phyloP scores from a whole-genome alignment of 2,888 invertebrate species.

The Eudemis profundana region DNA sequence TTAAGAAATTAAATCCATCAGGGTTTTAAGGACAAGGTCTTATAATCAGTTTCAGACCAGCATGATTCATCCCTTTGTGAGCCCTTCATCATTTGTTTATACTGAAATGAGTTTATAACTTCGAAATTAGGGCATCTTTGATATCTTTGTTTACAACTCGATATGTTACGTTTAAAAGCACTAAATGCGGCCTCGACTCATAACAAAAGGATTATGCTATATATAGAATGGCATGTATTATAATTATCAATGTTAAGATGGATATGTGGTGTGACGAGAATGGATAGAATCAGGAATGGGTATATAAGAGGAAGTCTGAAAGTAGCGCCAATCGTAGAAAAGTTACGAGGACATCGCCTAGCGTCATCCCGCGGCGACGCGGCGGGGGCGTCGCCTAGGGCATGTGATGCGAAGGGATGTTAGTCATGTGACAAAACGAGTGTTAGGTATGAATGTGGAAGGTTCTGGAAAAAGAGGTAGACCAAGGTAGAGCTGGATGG shows the following conservation, averaged over 20 bases:
- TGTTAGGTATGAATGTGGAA: too few relatives aligned
- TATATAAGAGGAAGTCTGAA: too few relatives aligned
- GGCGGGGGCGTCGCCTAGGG: too few relatives aligned
- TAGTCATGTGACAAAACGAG: too few relatives aligned
- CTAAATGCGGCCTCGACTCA: constrained; percentile 1
- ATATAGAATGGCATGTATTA: background rate
- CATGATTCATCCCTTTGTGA: constrained; percentile 20
- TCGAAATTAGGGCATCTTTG: constrained; percentile 20
- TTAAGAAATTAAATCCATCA: background rate
- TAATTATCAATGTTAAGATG: constrained; percentile 14
- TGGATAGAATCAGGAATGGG: too few relatives aligned
- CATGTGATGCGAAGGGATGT: too few relatives aligned
- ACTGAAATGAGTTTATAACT: constrained; percentile 16
- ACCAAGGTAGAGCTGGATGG: too few relatives aligned
- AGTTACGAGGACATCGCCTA: too few relatives aligned
- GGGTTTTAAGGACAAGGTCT: constrained; percentile 13
- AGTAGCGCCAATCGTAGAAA: too few relatives aligned
- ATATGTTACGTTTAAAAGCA: background rate
- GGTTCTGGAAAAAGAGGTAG: too few relatives aligned
- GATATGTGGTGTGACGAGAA: too few relatives aligned
- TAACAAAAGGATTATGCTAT: background rate
- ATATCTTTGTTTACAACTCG: constrained; percentile 33
- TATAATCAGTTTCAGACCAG: background rate
- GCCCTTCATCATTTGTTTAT: constrained; percentile 4
- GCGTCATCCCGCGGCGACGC: too few relatives aligned